These are phyloP conservation scores for Leptobrachium leishanense DNA, from an alignment of 2,113 vertebrate species.

Conservation along the genomic window DNA sequence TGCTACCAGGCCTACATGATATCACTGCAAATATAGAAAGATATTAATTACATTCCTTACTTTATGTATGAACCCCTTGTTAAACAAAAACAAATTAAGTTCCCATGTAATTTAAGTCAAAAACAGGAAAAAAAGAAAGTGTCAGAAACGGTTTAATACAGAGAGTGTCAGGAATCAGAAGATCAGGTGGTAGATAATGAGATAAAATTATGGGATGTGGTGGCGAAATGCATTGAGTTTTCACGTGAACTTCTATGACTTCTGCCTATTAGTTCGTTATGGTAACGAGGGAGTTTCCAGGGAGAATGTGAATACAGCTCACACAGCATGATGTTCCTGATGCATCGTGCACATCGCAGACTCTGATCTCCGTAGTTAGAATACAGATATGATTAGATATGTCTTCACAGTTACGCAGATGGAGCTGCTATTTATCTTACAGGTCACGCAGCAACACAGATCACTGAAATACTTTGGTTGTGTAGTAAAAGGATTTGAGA, in stretches of 20 bases:
- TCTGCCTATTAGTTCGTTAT: background rate
- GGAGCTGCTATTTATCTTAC: too few relatives aligned
- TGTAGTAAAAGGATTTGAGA: background rate
- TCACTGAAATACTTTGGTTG: background rate
- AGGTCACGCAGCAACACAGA: background rate
- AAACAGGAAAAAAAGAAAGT: too few relatives aligned
- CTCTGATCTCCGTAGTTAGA: background rate
- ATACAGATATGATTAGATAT: background rate
- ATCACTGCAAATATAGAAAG: too few relatives aligned
- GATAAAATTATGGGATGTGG: background rate
- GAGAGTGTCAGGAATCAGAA: background rate
- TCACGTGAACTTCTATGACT: background rate
- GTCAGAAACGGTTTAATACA: too few relatives aligned
- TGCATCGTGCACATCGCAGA: background rate
- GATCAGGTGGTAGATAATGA: background rate
- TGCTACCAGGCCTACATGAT: too few relatives aligned
- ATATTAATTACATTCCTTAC: too few relatives aligned
- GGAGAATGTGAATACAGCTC: background rate
- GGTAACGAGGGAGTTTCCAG: conserved; percentile 5
- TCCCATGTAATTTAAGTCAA: too few relatives aligned
- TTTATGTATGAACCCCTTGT: too few relatives aligned
- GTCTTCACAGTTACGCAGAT: too few relatives aligned
- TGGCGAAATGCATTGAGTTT: background rate
- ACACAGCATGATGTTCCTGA: background rate
- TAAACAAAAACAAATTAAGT: too few relatives aligned